phyloP scores from a whole-genome alignment of 2,797 vertebrate genomes.

The Trachops cirrhosus region DNA sequence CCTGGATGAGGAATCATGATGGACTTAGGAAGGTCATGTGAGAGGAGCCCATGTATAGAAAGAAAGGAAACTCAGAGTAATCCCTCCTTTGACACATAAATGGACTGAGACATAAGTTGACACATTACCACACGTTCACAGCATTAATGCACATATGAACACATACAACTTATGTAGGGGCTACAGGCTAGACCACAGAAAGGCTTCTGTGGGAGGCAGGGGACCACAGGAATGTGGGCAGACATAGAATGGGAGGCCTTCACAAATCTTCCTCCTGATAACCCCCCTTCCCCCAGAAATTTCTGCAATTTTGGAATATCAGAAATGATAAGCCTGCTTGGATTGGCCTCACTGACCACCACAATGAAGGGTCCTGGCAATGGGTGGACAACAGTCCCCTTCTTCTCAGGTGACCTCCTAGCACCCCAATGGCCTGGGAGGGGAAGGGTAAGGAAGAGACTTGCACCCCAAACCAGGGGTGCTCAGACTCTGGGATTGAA shows the following conservation, averaged over 20 bases:
- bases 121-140: background rate
- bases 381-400: conserved; percentile 46
- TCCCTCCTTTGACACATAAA: background rate
- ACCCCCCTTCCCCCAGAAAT: background rate
- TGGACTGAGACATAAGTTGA: background rate
- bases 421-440: background rate
- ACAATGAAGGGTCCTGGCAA: conserved; percentile 30
- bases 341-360: conserved; percentile 61
- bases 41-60: background rate
- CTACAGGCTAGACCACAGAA: background rate
- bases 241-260: background rate
- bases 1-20: background rate
- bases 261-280: background rate
- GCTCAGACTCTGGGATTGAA: background rate
- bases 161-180: background rate
- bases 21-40: background rate
- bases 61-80: background rate
- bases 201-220: background rate
- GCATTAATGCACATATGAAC: background rate
- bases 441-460: background rate
- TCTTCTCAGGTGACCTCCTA: conserved; percentile 25
- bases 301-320: conserved; percentile 13
- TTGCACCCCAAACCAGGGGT: too few species aligned
- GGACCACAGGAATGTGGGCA: background rate
- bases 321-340: background rate